A percentile compares a stretch with the other conserved stretches of the same genome.
Conservation (phyloP, 1,140 invertebrate species). For the Phymorhynchus buccinoides region DNA sequence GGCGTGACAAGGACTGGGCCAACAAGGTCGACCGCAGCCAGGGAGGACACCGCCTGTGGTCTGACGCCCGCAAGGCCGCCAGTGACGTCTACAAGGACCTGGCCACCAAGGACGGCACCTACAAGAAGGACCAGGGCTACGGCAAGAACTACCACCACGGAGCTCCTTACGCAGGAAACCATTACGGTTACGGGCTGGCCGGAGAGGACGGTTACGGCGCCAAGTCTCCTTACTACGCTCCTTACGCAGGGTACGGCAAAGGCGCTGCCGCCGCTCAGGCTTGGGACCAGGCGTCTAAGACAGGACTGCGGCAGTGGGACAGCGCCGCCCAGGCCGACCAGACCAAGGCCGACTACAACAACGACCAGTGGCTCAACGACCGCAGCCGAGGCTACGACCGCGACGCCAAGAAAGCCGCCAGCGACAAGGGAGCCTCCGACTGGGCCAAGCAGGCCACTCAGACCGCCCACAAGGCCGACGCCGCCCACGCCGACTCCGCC, state of each 20-base stretch:
- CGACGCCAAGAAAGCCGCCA: constrained; percentile 3
- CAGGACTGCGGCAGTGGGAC: constrained; percentile 16
- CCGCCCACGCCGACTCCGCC: constrained; percentile 34
- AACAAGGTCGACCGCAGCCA: constrained; percentile 40
- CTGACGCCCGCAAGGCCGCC: constrained; percentile 36
- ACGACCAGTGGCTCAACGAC: constrained; percentile 44
- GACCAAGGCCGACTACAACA: constrained; percentile 34
- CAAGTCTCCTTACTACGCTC: constrained; percentile 16
- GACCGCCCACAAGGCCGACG: constrained; percentile 26
- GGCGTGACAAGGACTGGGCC: constrained; percentile 36
- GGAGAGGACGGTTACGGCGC: constrained; percentile 32
- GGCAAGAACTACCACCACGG: neutral
- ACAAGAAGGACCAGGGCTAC: constrained; percentile 15
- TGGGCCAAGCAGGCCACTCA: constrained; percentile 30
- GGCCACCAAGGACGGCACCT: constrained; percentile 36
- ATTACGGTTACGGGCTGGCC: constrained; percentile 33
- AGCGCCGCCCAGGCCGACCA: neutral
- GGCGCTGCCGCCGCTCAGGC: constrained; percentile 2
- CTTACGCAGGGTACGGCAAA: neutral
- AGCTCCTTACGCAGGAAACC: neutral
- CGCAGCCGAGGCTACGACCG: constrained; percentile 31
- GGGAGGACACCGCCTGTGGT: constrained; percentile 30
- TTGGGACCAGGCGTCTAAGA: constrained; percentile 37
- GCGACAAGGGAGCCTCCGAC: constrained; percentile 39
- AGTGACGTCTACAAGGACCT: constrained; percentile 42